Conservation (phyloP, 2,888 invertebrate genomes). For the Cinara cedri region DNA sequence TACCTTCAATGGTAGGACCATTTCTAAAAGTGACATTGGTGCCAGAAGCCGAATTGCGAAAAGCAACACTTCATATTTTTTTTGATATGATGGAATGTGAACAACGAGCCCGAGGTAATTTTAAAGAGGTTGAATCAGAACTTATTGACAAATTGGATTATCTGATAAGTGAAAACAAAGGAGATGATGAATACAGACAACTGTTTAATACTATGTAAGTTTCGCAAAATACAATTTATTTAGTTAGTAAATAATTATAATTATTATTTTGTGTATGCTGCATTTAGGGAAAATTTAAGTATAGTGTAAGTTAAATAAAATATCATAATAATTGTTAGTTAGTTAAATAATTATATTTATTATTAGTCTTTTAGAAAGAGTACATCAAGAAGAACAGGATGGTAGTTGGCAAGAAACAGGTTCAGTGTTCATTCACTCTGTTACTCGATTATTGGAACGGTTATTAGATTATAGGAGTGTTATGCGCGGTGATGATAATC, state of each 20-base stretch:
- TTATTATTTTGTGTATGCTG: slow-evolving; percentile 40
- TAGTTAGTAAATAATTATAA: neutral
- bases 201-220: slow-evolving; percentile 97
- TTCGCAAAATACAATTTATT: slow-evolving; percentile 9
- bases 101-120: slow-evolving; percentile 80
- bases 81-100: slow-evolving; percentile 97
- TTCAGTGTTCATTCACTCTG: slow-evolving; percentile 88
- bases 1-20: slow-evolving; percentile 91
- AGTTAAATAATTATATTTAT: slow-evolving; percentile 41
- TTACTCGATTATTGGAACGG: slow-evolving; percentile 84
- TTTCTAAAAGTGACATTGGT: slow-evolving; percentile 92
- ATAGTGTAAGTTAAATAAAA: slow-evolving; percentile 34
- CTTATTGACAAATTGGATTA: slow-evolving; percentile 92
- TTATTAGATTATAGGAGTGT: slow-evolving; percentile 93
- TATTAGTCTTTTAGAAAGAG: slow-evolving; percentile 79
- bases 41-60: slow-evolving; percentile 81
- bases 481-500: slow-evolving; percentile 92
- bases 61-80: slow-evolving; percentile 88
- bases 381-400: slow-evolving; percentile 73
- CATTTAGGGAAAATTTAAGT: slow-evolving; percentile 41
- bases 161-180: slow-evolving; percentile 89
- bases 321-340: neutral
- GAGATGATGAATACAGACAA: slow-evolving; percentile 89
- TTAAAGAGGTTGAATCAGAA: slow-evolving; percentile 89
- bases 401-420: slow-evolving; percentile 92